Base-by-base conservation (phyloP, 92 coral and sea anemone species). In the Anthopleura xanthogrammica region DNA sequence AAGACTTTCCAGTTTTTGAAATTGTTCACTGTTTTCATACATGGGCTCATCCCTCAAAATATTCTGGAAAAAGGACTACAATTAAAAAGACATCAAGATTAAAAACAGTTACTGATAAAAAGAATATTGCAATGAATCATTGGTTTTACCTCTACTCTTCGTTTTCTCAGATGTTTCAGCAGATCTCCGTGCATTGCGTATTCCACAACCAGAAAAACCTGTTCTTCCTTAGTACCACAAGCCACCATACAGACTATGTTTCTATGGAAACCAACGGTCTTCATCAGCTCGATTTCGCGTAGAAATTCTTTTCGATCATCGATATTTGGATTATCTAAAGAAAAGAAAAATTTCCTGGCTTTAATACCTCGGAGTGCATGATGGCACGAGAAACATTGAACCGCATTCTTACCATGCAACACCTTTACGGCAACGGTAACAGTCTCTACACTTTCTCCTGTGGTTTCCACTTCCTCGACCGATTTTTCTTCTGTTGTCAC, bases 241-340 rank as follows among this genome's bases (percentile, higher is more conserved):
- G 85, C 85, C 52, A 81, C 5, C 85, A 81, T 81, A 23, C 85
- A 43, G 24, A 81, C 52, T 43, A 81, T 66, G 85, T 81, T 81
- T 22, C 77, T 68, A 70, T 81, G 85, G 85, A n/a, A 43, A 52
- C 85, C 85, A 81, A 81, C 85, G 48, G 39, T 42, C 57, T 81
- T 81, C 85, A 81, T 81, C 42, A 81, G 70, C 83, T 79, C 75
- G 75, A 79, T 79, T 42, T 79, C 83, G 16, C 23, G 50, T 8
- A 79, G 83, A 22, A 81, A 81, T 70, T 81, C 85, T 16, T 16
- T 46, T 14, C 52, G 50, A 1, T 70, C 77, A 19, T 81, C 77
- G 12, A 29, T 29, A 29, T 29, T 29, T 29, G 36, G 36, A 29
- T 29, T 29, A 29, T 29, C 36, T 29, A 29, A 29, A 29, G 36